Percentiles rank a stretch among this genome's conserved stretches.
phyloP scores from a whole-genome alignment of 1,140 invertebrate species.

The Aphelenchoides avenae region DNA sequence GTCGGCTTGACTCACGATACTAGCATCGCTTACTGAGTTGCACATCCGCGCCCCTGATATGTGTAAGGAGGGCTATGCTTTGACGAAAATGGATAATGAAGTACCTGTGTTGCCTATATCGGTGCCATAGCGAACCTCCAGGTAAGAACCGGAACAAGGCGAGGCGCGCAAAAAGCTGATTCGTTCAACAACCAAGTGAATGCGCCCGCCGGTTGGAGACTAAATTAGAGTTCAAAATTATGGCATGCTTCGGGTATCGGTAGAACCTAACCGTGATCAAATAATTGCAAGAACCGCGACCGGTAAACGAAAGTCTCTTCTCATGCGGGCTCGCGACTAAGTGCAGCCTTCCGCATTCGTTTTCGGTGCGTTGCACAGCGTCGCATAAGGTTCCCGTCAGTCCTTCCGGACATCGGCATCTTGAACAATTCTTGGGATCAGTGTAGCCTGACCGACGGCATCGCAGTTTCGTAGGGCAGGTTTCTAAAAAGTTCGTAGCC shows the following conservation, averaged over 20 bases:
- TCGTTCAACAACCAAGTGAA: slow-evolving; percentile 20
- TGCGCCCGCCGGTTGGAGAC: neutral
- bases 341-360: slow-evolving; percentile 10
- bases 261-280: slow-evolving; percentile 7
- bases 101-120: slow-evolving; percentile 29
- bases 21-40: neutral
- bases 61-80: slow-evolving; percentile 1
- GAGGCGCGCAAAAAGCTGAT: slow-evolving; percentile 9
- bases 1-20: slow-evolving; percentile 8
- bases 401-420: slow-evolving; percentile 28
- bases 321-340: slow-evolving; percentile 1
- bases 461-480: slow-evolving; percentile 8
- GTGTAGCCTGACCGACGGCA: slow-evolving; percentile 32
- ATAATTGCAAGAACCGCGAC: slow-evolving; percentile 12
- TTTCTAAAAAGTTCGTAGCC: slow-evolving; percentile 2
- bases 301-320: slow-evolving; percentile 3
- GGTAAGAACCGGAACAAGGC: slow-evolving; percentile 9
- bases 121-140: slow-evolving; percentile 22
- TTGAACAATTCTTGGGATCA: slow-evolving; percentile 29
- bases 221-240: neutral
- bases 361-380: neutral
- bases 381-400: slow-evolving; percentile 15
- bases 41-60: slow-evolving; percentile 1
- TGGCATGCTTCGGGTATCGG: neutral
- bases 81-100: neutral